A percentile compares a stretch with the other conserved stretches of the same genome.
phyloP scores from a whole-genome alignment of 2,888 invertebrate genomes.

The Ashinkailepas kermadecensis region DNA sequence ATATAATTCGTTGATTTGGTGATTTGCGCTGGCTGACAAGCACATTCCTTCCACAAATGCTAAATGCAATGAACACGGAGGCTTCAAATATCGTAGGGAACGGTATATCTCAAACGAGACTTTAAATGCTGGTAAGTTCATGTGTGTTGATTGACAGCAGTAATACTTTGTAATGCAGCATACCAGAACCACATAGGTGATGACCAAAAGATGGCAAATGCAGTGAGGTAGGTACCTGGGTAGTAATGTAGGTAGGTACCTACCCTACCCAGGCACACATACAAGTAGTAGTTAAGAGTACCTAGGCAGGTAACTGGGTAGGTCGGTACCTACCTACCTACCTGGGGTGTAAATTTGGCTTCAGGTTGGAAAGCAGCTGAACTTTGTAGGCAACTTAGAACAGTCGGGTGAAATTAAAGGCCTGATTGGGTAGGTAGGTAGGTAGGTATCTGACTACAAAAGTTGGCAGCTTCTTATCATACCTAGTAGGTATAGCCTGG shows the following conservation, averaged over 20 bases:
- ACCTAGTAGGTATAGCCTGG: too few species aligned
- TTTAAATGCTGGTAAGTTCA: conserved; percentile 8
- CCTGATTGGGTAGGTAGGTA: too few species aligned
- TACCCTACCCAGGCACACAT: too few species aligned
- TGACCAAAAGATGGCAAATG: not conserved
- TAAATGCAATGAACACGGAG: not conserved
- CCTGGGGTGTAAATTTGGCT: too few species aligned
- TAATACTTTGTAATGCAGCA: not conserved
- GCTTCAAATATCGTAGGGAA: not conserved
- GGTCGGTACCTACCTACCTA: too few species aligned
- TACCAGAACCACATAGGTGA: not conserved
- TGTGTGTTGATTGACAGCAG: not conserved
- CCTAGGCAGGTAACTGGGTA: not conserved
- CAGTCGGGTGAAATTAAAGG: too few species aligned
- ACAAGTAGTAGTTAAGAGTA: not conserved
- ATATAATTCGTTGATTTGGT: not conserved
- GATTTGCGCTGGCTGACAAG: too few species aligned
- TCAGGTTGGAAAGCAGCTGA: too few species aligned
- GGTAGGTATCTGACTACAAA: too few species aligned
- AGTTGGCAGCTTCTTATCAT: too few species aligned
- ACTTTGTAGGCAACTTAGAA: too few species aligned
- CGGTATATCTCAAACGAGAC: not conserved
- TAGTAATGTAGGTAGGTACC: not conserved
- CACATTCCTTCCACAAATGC: not conserved
- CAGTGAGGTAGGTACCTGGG: not conserved